Percentiles rank a stretch among this genome's conserved stretches.
These are phyloP conservation scores for Ictalurus furcatus DNA, from an alignment of 2,113 vertebrate genomes.

Conservation along the genomic window DNA sequence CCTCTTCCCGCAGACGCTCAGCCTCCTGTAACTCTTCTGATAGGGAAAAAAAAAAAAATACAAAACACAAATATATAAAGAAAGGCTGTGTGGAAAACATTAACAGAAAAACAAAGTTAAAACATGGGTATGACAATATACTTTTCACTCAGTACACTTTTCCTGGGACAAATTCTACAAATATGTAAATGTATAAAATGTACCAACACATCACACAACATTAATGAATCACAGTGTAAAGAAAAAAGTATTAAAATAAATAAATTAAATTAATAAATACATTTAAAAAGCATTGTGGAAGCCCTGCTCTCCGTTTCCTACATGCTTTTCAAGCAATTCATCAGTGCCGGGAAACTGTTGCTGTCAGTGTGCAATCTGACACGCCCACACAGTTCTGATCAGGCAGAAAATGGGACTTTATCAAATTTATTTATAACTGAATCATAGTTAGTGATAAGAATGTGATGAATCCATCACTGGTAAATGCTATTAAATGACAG, in stretches of 20 bases:
- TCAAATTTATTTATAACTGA: background rate
- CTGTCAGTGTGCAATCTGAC: background rate
- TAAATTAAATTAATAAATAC: no score
- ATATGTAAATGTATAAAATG: background rate
- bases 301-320: background rate
- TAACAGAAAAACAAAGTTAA: background rate
- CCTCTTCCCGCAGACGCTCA: slow-evolving; percentile 88
- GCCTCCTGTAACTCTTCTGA: slow-evolving; percentile 93
- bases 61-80: background rate
- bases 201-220: background rate
- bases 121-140: background rate
- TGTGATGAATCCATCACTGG: background rate
- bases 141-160: background rate
- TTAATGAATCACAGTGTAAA: background rate
- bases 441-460: background rate
- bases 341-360: background rate
- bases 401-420: background rate
- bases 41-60: background rate
- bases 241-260: no score
- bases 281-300: background rate
- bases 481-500: background rate
- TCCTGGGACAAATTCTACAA: background rate
- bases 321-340: no score
- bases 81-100: background rate
- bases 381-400: background rate